Evolutionary conservation across 2,797 vertebrate species (phyloP).

Genomic region (Salarias fasciatus): DNA sequence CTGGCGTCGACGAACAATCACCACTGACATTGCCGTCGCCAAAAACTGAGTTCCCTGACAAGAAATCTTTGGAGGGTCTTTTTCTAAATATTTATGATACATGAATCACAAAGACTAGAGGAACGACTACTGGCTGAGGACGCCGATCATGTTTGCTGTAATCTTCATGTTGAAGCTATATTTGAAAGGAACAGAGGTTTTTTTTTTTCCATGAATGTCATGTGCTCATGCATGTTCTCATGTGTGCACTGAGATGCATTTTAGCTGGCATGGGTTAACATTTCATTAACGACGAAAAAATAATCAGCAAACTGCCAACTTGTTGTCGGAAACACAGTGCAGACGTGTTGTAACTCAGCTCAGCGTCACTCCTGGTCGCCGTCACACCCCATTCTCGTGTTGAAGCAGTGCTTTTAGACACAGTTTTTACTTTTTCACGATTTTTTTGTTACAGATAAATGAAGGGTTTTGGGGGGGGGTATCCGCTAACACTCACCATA

Average conservation of each 20-base stretch:
- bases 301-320: conserved; percentile 56
- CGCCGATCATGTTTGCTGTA: conserved; percentile 52
- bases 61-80: conserved; percentile 57
- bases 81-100: conserved; percentile 67
- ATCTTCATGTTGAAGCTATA: conserved; percentile 74
- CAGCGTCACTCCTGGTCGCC: conserved; percentile 45
- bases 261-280: conserved; percentile 64
- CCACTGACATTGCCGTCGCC: conserved; percentile 63
- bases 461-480: not conserved
- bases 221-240: conserved; percentile 78
- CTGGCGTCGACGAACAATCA: conserved; percentile 53
- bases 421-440: conserved; percentile 33
- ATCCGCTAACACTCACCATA: conserved; percentile 29
- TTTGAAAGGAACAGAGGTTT: conserved; percentile 47
- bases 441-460: conserved; percentile 35
- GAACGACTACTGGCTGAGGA: conserved; percentile 36
- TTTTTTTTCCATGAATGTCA: conserved; percentile 66
- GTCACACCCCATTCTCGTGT: conserved; percentile 54
- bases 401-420: conserved; percentile 46
- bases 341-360: conserved; percentile 44
- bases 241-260: conserved; percentile 69
- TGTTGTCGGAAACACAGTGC: conserved; percentile 33
- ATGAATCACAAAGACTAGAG: conserved; percentile 39
- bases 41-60: conserved; percentile 54
- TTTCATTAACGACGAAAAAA: conserved; percentile 54